Conservation (phyloP, 2,797 vertebrate species). For the Champsocephalus esox region DNA sequence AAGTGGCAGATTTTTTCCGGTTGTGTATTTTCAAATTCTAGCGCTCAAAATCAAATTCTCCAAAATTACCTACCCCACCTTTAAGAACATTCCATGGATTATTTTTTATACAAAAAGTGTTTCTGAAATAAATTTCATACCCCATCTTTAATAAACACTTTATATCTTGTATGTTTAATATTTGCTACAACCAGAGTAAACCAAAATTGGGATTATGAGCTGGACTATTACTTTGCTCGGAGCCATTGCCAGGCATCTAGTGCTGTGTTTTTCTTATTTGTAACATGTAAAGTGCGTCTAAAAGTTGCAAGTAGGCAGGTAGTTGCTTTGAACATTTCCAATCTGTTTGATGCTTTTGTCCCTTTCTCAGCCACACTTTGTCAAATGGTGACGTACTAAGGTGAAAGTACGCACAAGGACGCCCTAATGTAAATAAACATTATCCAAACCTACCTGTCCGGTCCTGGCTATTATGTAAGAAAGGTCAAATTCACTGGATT, state of each 20-base stretch:
- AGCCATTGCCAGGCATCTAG: background rate
- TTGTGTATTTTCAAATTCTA: no score
- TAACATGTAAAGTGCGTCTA: background rate
- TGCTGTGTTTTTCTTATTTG: no score
- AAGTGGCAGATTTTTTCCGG: no score
- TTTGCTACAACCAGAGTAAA: background rate
- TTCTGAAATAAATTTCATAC: no score
- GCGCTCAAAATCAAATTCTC: no score
- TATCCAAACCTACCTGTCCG: background rate
- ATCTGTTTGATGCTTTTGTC: background rate
- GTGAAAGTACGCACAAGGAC: background rate
- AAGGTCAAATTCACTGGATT: background rate
- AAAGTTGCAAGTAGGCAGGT: background rate
- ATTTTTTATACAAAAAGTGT: no score
- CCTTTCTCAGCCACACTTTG: background rate
- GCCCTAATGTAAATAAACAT: constrained; percentile 14
- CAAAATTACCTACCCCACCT: no score
- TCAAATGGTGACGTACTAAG: background rate
- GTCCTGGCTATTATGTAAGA: background rate
- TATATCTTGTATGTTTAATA: background rate
- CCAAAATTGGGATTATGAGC: background rate
- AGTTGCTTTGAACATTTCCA: background rate
- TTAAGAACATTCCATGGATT: no score
- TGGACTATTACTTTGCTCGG: background rate
- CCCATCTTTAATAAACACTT: background rate